phyloP scores from a whole-genome alignment of 2,113 vertebrate species.

The Pagrus major region DNA sequence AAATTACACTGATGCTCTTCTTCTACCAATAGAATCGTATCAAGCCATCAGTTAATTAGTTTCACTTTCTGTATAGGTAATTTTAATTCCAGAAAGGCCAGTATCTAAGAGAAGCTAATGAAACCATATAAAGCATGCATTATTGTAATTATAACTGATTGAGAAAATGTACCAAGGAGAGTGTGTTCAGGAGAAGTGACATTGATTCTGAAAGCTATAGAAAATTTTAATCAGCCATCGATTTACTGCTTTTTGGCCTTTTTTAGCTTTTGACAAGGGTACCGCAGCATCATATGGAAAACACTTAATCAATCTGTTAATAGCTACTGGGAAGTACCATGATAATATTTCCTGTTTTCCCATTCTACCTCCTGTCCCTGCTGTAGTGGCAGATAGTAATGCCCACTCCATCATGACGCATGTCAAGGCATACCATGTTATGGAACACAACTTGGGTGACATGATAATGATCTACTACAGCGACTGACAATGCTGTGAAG shows the following conservation, averaged over 20 bases:
- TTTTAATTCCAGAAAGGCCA: neutral
- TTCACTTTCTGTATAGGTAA: neutral
- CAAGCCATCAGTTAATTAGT: neutral
- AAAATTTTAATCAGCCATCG: neutral
- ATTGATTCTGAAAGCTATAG: neutral
- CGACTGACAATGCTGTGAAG: conserved; percentile 15
- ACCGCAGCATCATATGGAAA: neutral
- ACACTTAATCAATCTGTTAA: neutral
- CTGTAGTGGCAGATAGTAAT: neutral
- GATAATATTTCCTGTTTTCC: conserved; percentile 4
- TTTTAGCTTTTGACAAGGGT: neutral
- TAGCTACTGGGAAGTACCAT: neutral
- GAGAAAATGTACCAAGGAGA: neutral
- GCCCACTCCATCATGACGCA: conserved; percentile 1
- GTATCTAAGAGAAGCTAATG: neutral
- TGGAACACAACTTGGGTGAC: conserved; percentile 1
- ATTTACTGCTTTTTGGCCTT: neutral
- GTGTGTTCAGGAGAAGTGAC: neutral
- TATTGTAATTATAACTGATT: neutral
- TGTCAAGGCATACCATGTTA: conserved; percentile 26
- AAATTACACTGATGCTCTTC: neutral
- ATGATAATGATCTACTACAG: conserved; percentile 43
- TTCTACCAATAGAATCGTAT: neutral
- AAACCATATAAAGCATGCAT: too few species aligned
- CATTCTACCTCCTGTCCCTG: neutral